phyloP scores from a whole-genome alignment of 2,888 invertebrate species.

The Drosophila kanekoi region DNA sequence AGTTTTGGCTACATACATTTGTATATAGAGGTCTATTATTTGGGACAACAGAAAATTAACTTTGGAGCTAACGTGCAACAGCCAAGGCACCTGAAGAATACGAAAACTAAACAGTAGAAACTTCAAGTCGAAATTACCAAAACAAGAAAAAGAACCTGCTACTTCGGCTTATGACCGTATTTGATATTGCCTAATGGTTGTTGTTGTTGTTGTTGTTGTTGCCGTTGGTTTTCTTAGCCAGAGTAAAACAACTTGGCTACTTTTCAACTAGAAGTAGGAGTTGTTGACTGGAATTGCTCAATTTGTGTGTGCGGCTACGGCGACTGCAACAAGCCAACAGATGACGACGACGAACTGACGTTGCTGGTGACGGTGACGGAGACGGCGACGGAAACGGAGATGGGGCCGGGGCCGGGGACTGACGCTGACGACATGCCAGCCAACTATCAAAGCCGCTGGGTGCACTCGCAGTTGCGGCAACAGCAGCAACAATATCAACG shows the following conservation, averaged over 20 bases:
- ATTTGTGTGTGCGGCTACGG: slow-evolving; percentile 69
- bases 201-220: slow-evolving; percentile 31
- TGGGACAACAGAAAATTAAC: slow-evolving; percentile 10
- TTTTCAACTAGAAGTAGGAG: slow-evolving; percentile 79
- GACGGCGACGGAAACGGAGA: background rate
- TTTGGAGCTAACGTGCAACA: slow-evolving; percentile 15
- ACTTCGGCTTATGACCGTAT: slow-evolving; percentile 75
- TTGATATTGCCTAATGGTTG: slow-evolving; percentile 74
- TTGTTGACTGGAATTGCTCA: slow-evolving; percentile 81
- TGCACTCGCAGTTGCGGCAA: slow-evolving; percentile 42
- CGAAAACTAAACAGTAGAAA: slow-evolving; percentile 29
- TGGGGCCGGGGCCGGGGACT: slow-evolving; percentile 35
- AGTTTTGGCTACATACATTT: too few relatives aligned
- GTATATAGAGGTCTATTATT: background rate
- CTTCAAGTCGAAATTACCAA: slow-evolving; percentile 68
- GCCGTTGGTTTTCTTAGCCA: slow-evolving; percentile 59
- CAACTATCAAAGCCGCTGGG: slow-evolving; percentile 37
- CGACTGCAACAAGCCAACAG: slow-evolving; percentile 54
- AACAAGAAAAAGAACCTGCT: slow-evolving; percentile 76
- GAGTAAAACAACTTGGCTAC: slow-evolving; percentile 67
- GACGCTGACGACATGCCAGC: slow-evolving; percentile 56
- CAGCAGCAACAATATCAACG: slow-evolving; percentile 11
- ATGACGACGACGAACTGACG: slow-evolving; percentile 38
- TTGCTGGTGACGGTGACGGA: slow-evolving; percentile 15
- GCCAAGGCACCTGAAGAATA: slow-evolving; percentile 24